Evolutionary conservation across 2,113 vertebrate species (phyloP).

Genomic region (Zapornia atra): DNA sequence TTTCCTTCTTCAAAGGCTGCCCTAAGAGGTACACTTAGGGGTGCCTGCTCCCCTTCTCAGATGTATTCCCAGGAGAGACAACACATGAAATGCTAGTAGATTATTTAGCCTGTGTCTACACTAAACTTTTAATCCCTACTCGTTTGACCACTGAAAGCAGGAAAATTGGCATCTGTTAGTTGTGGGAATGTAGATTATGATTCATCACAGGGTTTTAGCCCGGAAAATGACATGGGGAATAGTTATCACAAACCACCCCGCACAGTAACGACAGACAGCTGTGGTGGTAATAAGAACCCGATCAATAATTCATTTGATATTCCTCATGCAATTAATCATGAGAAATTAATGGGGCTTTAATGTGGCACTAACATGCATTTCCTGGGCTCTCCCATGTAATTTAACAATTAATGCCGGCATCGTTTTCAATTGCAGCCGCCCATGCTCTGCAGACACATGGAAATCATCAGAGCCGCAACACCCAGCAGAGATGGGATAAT

Average conservation of each 20-base stretch:
- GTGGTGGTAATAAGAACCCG: conserved; percentile 13
- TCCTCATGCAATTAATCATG: conserved; percentile 16
- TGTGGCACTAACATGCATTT: conserved; percentile 32
- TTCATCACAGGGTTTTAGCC: background rate
- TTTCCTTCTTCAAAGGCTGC: background rate
- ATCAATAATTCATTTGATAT: conserved; percentile 46
- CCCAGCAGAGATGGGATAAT: background rate
- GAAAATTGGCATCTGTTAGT: background rate
- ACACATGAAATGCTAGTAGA: background rate
- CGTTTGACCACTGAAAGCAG: background rate
- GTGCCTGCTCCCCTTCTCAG: background rate
- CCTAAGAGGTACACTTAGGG: rapidly evolving
- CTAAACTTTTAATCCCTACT: background rate
- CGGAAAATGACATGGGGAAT: background rate
- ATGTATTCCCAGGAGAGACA: background rate
- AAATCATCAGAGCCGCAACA: background rate
- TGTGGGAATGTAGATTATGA: background rate
- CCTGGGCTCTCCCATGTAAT: background rate
- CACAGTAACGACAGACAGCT: conserved; percentile 45
- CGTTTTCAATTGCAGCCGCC: background rate
- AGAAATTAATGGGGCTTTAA: conserved; percentile 40
- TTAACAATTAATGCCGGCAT: background rate
- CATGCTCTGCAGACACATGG: background rate
- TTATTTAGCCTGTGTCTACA: background rate
- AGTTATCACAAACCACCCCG: background rate